phyloP scores from a whole-genome alignment of 2,113 vertebrate species.

The Tauraco erythrolophus region DNA sequence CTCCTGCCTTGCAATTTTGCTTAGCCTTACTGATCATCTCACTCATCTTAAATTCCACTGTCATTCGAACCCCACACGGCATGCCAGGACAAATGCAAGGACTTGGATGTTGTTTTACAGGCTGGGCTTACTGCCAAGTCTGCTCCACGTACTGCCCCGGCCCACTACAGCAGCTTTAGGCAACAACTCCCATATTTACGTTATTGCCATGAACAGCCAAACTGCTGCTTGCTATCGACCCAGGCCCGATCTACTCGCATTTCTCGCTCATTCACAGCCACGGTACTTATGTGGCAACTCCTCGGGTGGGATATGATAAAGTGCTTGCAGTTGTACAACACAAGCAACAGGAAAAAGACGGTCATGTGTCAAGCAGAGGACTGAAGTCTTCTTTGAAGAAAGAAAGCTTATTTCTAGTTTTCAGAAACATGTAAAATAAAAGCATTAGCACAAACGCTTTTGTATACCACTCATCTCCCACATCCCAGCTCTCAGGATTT shows the following conservation, averaged over 20 bases:
- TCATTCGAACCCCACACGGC: slow-evolving; percentile 88
- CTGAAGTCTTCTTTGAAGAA: background rate
- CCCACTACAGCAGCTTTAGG: slow-evolving; percentile 79
- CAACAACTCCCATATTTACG: slow-evolving; percentile 73
- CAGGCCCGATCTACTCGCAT: slow-evolving; percentile 33
- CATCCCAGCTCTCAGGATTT: background rate
- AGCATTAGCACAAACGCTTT: background rate
- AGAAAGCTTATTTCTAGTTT: background rate
- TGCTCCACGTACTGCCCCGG: slow-evolving; percentile 72
- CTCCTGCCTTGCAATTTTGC: slow-evolving; percentile 38
- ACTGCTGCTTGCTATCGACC: slow-evolving; percentile 58
- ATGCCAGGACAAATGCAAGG: slow-evolving; percentile 84
- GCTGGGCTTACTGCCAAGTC: slow-evolving; percentile 80
- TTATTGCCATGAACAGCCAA: slow-evolving; percentile 61
- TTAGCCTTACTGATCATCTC: slow-evolving; percentile 68
- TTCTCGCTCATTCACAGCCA: slow-evolving; percentile 47
- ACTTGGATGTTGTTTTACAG: slow-evolving; percentile 79
- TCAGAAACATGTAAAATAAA: background rate
- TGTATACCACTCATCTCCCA: background rate
- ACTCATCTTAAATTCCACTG: slow-evolving; percentile 84
- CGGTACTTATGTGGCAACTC: background rate
- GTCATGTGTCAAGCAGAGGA: background rate
- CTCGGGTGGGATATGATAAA: background rate
- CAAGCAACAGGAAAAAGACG: background rate
- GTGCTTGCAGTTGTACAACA: background rate